These are phyloP conservation scores for Hydrolagus colliei DNA, from an alignment of 2,797 vertebrate genomes.

Conservation along the genomic window DNA sequence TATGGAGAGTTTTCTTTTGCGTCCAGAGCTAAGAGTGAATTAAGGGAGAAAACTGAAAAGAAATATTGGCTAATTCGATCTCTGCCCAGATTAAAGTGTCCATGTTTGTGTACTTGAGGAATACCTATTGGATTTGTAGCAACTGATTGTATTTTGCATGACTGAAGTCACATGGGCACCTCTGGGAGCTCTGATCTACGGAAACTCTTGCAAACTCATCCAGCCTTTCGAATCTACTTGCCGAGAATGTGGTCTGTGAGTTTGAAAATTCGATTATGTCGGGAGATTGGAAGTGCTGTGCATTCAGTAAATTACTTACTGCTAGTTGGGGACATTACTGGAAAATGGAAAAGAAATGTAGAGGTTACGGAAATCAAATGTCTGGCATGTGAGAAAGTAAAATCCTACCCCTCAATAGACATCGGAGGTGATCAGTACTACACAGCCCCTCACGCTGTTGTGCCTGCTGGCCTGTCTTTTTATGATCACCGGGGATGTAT, in stretches of 20 bases:
- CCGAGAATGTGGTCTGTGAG: neutral
- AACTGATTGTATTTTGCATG: neutral
- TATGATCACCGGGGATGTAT: neutral
- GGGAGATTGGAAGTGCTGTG: constrained; percentile 16
- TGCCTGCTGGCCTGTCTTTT: neutral
- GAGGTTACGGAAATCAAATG: neutral
- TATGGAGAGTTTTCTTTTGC: neutral
- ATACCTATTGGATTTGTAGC: neutral
- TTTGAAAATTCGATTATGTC: neutral
- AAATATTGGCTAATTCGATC: neutral
- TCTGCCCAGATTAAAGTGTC: neutral
- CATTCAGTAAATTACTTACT: constrained; percentile 19
- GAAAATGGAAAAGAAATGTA: constrained; percentile 19
- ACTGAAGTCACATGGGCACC: neutral
- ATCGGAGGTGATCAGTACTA: neutral
- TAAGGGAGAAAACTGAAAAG: neutral
- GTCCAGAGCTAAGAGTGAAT: neutral
- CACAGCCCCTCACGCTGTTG: neutral
- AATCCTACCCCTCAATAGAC: neutral
- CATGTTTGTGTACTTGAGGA: neutral
- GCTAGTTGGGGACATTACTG: neutral
- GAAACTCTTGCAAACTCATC: neutral
- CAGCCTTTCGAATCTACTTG: constrained; percentile 12
- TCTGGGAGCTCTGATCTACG: neutral
- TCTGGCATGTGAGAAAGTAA: constrained; percentile 1